Evolutionary conservation across 2,888 invertebrate genomes (phyloP).

Genomic region (Cataglyphis rosenhaueri): DNA sequence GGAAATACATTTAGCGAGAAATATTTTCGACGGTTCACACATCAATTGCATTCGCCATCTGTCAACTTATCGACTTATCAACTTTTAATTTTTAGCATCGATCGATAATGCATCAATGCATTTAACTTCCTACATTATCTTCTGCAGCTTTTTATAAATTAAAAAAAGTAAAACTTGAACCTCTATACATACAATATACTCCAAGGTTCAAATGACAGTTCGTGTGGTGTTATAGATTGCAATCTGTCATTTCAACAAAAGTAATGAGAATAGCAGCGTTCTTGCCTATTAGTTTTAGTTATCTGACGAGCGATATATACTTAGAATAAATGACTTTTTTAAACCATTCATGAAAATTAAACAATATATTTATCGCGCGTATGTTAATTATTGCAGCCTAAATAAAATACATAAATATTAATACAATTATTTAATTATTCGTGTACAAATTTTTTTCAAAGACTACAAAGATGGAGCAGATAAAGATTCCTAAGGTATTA

Average conservation of each 20-base stretch:
- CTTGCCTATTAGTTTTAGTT: constrained; percentile 22
- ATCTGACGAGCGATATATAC: background rate
- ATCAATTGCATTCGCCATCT: background rate
- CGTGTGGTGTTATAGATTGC: background rate
- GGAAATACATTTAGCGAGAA: background rate
- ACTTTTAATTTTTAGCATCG: background rate
- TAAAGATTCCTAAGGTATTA: constrained; percentile 44
- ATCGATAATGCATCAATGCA: background rate
- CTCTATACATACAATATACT: background rate
- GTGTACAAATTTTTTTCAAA: constrained; percentile 4
- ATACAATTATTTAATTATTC: background rate
- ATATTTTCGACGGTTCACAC: background rate
- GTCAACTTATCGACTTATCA: background rate
- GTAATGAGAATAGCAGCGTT: background rate
- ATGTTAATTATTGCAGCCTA: background rate
- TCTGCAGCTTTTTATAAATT: background rate
- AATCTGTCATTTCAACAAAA: constrained; percentile 20
- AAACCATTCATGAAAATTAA: background rate
- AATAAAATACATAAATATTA: background rate
- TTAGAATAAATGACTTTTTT: constrained; percentile 25
- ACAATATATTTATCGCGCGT: background rate
- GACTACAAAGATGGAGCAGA: constrained; percentile 34
- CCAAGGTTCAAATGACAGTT: background rate
- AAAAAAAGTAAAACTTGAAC: background rate
- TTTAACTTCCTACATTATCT: background rate